Percentiles rank a stretch among this genome's conserved stretches.
Evolutionary conservation across 2,888 invertebrate genomes (phyloP).

Genomic region (Zhengitettix transpicula): DNA sequence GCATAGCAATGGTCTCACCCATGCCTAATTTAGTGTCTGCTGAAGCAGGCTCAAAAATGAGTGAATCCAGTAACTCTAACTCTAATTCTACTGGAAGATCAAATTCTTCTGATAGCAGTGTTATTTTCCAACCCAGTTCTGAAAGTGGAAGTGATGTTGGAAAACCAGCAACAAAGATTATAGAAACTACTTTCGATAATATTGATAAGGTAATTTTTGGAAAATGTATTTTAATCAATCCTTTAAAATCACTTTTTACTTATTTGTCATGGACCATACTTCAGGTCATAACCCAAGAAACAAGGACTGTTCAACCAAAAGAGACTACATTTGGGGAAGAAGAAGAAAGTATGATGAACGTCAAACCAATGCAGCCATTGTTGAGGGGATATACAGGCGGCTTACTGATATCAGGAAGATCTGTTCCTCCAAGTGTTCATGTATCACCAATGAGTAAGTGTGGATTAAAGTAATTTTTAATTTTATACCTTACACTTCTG

Average conservation of each 20-base stretch:
- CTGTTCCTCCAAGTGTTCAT: not conserved
- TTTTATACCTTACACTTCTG: not conserved
- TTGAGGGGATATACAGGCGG: constrained; percentile 46
- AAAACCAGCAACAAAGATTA: constrained; percentile 8
- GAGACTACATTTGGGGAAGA: constrained; percentile 9
- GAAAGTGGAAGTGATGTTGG: constrained; percentile 46
- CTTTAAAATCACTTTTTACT: not conserved
- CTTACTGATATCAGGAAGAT: not conserved
- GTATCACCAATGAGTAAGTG: not conserved
- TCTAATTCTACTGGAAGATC: constrained; percentile 44
- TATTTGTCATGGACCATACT: not conserved
- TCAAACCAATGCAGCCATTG: constrained; percentile 85
- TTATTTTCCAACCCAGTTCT: constrained; percentile 49
- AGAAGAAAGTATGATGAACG: constrained; percentile 27
- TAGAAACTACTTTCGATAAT: constrained; percentile 11
- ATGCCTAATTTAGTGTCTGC: constrained; percentile 39
- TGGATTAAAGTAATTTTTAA: not conserved
- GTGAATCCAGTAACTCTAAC: constrained; percentile 44
- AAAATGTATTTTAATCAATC: not conserved
- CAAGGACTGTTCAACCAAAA: not conserved
- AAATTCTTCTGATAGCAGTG: constrained; percentile 55
- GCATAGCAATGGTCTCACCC: constrained; percentile 49
- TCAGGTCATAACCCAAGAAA: constrained; percentile 7
- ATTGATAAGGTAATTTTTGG: constrained; percentile 11
- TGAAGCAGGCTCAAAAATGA: constrained; percentile 29